Evolutionary conservation across 2,888 invertebrate species (phyloP), one percentile per base, ranked within the genome.

Genomic region (Oligia latruncula): DNA sequence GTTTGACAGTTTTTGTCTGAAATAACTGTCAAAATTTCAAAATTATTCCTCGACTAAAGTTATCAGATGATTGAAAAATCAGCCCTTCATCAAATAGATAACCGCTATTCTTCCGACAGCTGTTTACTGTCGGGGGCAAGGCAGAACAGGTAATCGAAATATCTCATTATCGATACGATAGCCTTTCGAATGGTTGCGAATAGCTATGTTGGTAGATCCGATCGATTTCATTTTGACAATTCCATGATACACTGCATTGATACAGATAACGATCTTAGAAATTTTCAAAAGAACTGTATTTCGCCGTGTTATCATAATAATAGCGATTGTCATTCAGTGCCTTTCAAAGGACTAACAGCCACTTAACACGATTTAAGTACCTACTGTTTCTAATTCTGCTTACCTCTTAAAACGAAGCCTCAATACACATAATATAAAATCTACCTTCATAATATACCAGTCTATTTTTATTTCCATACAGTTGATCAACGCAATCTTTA

Each of bases 361-460:
- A 29, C 13, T 11, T 29, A 49, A 40, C 1, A 49, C n/a, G 35
- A 49, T 74, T 49, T 13, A 29, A 72, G 58, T 60, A 60, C 58
- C 35, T 17, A 76, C n/a, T 4, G 11, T 43, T 35, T n/a, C 20
- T 9, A 79, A 40, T 43, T 49, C 83, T 70, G 73, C 60, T 40
- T 58, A 78, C 70, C 84, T 49, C 72, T 35, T 62, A 65, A 67
- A 60, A 58, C n/a, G 9, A 29, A 74, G 55, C 52, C 49, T 62
- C 20, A 60, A 66, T 71, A 78, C 46, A 67, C 40, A 71, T 52
- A 17, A 74, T 72, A 78, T 60, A 78, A 78, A 79, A 83, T 74
- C 73, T 83, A 78, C 20, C 15, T 43, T 60, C 23, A n/a, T 55
- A 40, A 60, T 17, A 62, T n/a, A 81, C 60, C 81, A 80, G 81